Base-by-base conservation (phyloP, 2,888 invertebrate species). In the Mythimna pallens region DNA sequence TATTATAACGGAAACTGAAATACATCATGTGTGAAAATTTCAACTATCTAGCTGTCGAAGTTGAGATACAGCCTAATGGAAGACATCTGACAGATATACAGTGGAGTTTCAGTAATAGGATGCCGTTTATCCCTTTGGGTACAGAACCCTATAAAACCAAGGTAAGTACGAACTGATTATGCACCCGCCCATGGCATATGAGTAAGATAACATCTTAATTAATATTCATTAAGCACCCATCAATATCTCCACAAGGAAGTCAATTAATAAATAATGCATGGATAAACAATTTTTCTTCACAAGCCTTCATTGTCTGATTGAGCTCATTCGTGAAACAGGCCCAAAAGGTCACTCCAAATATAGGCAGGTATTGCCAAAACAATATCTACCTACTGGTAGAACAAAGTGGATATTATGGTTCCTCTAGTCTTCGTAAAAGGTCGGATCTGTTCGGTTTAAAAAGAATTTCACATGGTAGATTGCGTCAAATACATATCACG, bases 291-390 rank as follows among this genome's bases (percentile, higher is more conserved):
- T 62, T 66, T 76, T 76, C 54, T 55, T 54, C 54, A 59, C 59
- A 63, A 70, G 59, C 72, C 72, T 82, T 86, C 86, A 88, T 86
- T 86, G 85, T 81, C 79, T 76, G 74, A 68, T 74, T 54, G 76
- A 80, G 75, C 85, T 90, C 81, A 88, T 92, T 92, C 91, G 86
- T 86, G 85, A 89, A 91, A 91, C 90, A 78, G 62, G 88, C 82
- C 75, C 69, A 74, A 91, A 93, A 94, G 94, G 93, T 93, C 93
- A 89, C 61, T 47, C 90, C 89, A 89, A 90, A 91, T 92, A 91
- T 86, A 92, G 90, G 76, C 85, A 84, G 85, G 87, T 88, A 89
- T 91, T 91, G 88, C 91, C 92, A 89, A 92, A 93, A 92, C 73
- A 8, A 70, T 84, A 50, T 8, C 50, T 50, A 84, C 57, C 17